Evolutionary conservation across 2,888 invertebrate genomes (phyloP).

Genomic region (Geophilus truncorum): DNA sequence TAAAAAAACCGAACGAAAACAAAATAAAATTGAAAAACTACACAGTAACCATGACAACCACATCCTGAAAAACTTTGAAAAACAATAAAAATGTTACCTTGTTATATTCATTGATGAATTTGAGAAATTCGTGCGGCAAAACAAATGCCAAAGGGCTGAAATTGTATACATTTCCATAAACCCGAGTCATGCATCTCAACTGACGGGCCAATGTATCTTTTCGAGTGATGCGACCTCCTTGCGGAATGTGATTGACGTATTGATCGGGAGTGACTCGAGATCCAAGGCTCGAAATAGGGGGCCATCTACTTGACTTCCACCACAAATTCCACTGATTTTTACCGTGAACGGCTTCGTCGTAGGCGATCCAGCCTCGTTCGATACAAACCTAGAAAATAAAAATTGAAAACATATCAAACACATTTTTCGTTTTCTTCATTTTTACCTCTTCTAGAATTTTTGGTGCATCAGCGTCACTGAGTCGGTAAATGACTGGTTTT

Average conservation of each 20-base stretch:
- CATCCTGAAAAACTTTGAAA: background rate
- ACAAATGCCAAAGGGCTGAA: constrained; percentile 80
- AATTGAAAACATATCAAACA: background rate
- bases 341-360: constrained; percentile 55
- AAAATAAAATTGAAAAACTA: too few species aligned
- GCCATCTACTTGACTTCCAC: constrained; percentile 74
- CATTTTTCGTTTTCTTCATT: background rate
- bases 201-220: constrained; percentile 75
- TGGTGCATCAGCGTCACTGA: background rate
- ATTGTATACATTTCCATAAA: constrained; percentile 74
- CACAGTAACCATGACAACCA: background rate
- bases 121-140: constrained; percentile 75
- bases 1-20: too few species aligned
- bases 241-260: constrained; percentile 71
- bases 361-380: constrained; percentile 75
- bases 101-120: constrained; percentile 72
- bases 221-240: constrained; percentile 74
- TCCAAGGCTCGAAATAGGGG: constrained; percentile 53
- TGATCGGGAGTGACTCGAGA: constrained; percentile 43
- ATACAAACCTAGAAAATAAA: constrained; percentile 59
- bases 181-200: constrained; percentile 71
- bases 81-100: constrained; percentile 44
- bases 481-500: background rate
- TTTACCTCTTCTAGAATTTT: background rate
- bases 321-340: constrained; percentile 69